Conservation (phyloP, 2,113 vertebrate genomes). For the Apeltes quadracus region DNA sequence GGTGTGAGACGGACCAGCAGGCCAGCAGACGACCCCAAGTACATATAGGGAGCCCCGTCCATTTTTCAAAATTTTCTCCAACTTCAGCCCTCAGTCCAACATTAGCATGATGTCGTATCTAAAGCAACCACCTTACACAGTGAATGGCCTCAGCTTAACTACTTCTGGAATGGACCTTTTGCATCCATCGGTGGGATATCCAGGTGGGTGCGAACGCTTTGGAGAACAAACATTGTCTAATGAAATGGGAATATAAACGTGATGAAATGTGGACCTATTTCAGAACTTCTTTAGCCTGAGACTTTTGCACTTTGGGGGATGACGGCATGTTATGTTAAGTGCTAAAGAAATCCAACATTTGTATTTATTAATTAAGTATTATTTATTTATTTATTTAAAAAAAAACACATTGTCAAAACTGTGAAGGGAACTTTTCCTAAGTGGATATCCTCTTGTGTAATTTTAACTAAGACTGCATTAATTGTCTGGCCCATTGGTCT, state of each 20-base stretch:
- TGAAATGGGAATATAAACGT: conserved; percentile 62
- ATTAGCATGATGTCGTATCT: conserved; percentile 99
- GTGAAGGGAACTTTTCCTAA: background rate
- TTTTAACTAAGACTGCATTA: background rate
- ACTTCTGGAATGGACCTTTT: conserved; percentile 98
- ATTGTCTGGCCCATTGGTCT: conserved; percentile 3
- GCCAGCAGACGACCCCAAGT: conserved; percentile 55
- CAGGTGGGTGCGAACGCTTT: conserved; percentile 83
- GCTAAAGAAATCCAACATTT: background rate
- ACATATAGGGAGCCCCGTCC: conserved; percentile 61
- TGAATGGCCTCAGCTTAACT: conserved; percentile 98
- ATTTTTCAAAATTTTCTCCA: conserved; percentile 81
- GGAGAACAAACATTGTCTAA: conserved; percentile 27
- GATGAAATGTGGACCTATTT: conserved; percentile 51
- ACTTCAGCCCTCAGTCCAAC: conserved; percentile 85
- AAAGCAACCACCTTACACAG: conserved; percentile 99
- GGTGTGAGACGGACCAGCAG: conserved; percentile 34
- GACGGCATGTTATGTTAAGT: background rate
- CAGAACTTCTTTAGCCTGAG: background rate
- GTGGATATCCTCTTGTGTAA: background rate
- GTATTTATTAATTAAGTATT: background rate
- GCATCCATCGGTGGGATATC: conserved; percentile 97
- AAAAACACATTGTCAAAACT: background rate
- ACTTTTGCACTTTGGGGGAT: background rate
- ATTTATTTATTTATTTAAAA: background rate